phyloP scores from a whole-genome alignment of 2,113 vertebrate species.

The Tringa solitaria region DNA sequence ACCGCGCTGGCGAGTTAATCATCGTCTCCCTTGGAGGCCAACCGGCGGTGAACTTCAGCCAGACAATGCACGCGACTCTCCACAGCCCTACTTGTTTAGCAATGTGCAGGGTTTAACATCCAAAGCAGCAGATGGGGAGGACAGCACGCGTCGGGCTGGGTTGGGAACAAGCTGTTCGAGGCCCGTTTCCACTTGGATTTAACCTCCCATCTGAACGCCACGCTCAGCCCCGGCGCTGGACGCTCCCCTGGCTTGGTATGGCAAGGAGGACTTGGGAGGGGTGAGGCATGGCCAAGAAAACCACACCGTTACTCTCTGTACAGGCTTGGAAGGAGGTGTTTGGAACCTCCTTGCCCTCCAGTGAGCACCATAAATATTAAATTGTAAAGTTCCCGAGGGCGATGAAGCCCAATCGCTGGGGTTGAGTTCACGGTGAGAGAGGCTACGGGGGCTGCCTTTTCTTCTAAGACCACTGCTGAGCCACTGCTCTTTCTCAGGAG shows the following conservation, averaged over 20 bases:
- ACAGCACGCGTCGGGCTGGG: not conserved
- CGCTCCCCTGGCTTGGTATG: not conserved
- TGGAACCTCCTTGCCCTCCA: not conserved
- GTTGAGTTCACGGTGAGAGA: fast-evolving
- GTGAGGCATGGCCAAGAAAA: not conserved
- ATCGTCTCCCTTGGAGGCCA: not conserved
- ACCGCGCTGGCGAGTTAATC: not conserved
- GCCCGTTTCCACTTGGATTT: not conserved
- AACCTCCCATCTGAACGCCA: not conserved
- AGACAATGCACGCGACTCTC: not conserved
- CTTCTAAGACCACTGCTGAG: not conserved
- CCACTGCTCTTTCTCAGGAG: not conserved
- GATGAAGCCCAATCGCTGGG: fast-evolving
- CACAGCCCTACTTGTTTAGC: not conserved
- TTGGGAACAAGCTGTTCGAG: not conserved
- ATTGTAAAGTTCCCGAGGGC: not conserved
- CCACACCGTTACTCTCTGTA: fast-evolving
- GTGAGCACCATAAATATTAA: fast-evolving
- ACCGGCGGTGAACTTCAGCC: not conserved
- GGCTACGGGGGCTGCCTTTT: fast-evolving
- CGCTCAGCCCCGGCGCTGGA: not conserved
- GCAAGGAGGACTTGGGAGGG: fast-evolving
- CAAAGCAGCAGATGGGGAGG: not conserved
- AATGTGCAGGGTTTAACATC: not conserved
- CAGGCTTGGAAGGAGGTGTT: fast-evolving